Evolutionary conservation across 2,113 vertebrate genomes (phyloP).

Genomic region (Cepphus grylle): DNA sequence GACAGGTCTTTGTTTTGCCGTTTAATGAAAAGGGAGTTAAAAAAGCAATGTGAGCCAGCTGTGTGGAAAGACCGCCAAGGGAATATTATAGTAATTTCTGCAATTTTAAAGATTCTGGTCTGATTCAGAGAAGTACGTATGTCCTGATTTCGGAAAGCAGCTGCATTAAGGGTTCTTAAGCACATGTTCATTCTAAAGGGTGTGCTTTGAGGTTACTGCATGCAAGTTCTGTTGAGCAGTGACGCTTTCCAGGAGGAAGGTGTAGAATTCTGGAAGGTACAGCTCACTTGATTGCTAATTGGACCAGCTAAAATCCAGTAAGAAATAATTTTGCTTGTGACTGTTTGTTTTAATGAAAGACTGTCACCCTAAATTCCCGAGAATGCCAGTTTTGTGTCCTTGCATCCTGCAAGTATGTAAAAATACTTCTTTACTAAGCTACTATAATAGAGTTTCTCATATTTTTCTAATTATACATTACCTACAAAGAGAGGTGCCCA

Average conservation of each 20-base stretch:
- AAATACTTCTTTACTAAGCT: conserved; percentile 62
- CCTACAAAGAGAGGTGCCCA: conserved; percentile 53
- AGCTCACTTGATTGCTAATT: not conserved
- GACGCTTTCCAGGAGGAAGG: not conserved
- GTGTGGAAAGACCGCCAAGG: not conserved
- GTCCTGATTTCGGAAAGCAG: not conserved
- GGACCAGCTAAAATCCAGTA: not conserved
- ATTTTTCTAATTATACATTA: conserved; percentile 56
- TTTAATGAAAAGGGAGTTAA: conserved; percentile 8
- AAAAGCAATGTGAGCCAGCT: not conserved
- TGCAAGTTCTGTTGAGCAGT: not conserved
- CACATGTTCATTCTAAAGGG: not conserved
- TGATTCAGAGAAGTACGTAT: not conserved
- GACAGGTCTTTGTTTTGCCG: conserved; percentile 22
- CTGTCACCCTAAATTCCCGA: conserved; percentile 65
- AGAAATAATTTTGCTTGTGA: not conserved
- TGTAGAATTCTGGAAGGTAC: not conserved
- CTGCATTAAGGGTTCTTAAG: not conserved
- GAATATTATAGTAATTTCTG: not conserved
- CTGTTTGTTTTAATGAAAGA: not conserved
- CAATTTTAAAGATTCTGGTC: not conserved
- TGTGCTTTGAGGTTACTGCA: not conserved
- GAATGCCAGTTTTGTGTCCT: conserved; percentile 66
- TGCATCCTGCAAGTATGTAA: conserved; percentile 62
- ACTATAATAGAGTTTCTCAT: conserved; percentile 61